Evolutionary conservation across 2,888 invertebrate genomes (phyloP).

Genomic region (Diaphora mendica): DNA sequence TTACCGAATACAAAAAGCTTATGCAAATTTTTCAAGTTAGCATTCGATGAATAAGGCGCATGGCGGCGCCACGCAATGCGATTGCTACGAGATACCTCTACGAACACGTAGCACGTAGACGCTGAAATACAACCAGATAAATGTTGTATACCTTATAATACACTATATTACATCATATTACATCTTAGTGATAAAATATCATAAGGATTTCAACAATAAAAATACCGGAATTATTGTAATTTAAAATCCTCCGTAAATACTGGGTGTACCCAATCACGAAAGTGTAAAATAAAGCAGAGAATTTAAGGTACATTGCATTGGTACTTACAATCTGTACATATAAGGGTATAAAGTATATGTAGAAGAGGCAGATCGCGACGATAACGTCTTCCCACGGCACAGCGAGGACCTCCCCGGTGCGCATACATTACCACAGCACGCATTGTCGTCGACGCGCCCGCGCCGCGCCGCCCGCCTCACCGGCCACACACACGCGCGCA

Average conservation of each 20-base stretch:
- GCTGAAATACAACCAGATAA: constrained; percentile 20
- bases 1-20: constrained; percentile 75
- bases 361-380: constrained; percentile 55
- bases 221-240: constrained; percentile 3
- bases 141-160: constrained; percentile 8
- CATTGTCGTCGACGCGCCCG: constrained; percentile 65
- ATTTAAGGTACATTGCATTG: constrained; percentile 19
- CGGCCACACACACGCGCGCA: constrained; percentile 54
- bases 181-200: not conserved
- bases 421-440: constrained; percentile 81
- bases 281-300: constrained; percentile 29
- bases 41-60: constrained; percentile 25
- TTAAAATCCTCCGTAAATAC: constrained; percentile 6
- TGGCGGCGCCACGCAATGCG: constrained; percentile 57
- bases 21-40: constrained; percentile 68
- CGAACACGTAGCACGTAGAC: constrained; percentile 61
- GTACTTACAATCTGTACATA: constrained; percentile 36
- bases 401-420: constrained; percentile 79
- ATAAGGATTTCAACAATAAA: not conserved
- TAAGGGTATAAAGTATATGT: constrained; percentile 47
- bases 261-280: constrained; percentile 18
- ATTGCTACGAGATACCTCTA: constrained; percentile 59
- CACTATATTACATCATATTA: constrained; percentile 8
- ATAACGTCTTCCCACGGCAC: constrained; percentile 77
- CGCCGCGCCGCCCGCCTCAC: constrained; percentile 37